Base-by-base conservation (phyloP, 2,113 vertebrate genomes). In the Percina caprodes region DNA sequence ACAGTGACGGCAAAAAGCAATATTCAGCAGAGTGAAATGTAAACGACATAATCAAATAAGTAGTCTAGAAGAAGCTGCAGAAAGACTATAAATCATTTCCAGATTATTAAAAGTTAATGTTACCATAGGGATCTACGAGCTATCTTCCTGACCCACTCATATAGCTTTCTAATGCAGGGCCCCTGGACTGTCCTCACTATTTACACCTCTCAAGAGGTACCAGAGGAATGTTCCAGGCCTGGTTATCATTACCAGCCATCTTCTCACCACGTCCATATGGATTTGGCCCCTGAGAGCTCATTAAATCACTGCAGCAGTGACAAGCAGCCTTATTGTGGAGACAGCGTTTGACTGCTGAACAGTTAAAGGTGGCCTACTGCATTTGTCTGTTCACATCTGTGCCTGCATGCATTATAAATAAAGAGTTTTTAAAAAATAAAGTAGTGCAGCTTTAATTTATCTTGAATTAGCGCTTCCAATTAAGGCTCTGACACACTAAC, bases 191-290 rank as follows among this genome's bases (percentile, higher is more conserved):
- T 35, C 48, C 5, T 21, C 9, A 5, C 11, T 59, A 56, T 68
- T 82, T 61, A 69, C 45, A 68, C 58, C 24, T 69, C 26, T 70
- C 58, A 39, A 39, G 42, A 52, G 45, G 19, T 59, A 42, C 4
- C 33, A 55, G 33, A 56, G 14, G n/a, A 39, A 52, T 65, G 3
- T 24, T 65, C 68, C 54, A 71, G 26, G 54, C 11, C 69, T 63
- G 77, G 61, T 67, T 60, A 54, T 74, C 33, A 52, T 60, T 68
- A 74, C 4, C 21, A 62, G 15, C 14, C 8, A 55, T 69, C 56
- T 48, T 46, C 49, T 0, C 30, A 35, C 19, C 19, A 39, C 12
- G 1, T 52, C 18, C 49, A 69, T 35, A 16, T 69, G 42, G 45
- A 30, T 35, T 19, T 33, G 30, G 24, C 61, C 21, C 35, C 61